Percentiles rank a stretch among this genome's conserved stretches.
Evolutionary conservation across 2,888 invertebrate genomes (phyloP).

Genomic region (Epinotia nisella): DNA sequence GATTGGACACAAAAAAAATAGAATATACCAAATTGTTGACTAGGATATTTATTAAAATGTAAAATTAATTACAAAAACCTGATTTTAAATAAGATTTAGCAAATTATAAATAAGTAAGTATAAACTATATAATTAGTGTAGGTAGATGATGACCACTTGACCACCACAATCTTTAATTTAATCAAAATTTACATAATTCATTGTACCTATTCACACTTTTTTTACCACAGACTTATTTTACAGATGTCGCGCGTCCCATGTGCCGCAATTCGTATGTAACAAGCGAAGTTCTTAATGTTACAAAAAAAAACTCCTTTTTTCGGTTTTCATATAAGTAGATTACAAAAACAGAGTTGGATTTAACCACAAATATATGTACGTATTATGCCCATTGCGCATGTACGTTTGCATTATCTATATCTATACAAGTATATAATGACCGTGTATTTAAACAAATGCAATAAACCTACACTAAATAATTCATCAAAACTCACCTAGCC

Average conservation of each 20-base stretch:
- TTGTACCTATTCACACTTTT: background rate
- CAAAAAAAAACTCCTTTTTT: too few relatives aligned
- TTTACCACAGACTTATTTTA: background rate
- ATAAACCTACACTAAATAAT: background rate
- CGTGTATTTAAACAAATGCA: background rate
- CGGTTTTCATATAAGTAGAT: too few relatives aligned
- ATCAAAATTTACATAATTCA: background rate
- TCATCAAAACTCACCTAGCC: constrained; percentile 7
- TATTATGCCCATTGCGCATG: too few relatives aligned
- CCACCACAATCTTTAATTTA: background rate
- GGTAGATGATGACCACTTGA: background rate
- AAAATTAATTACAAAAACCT: constrained; percentile 2
- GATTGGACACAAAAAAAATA: too few relatives aligned
- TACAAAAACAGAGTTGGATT: too few relatives aligned
- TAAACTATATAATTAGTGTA: background rate
- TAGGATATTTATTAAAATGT: constrained; percentile 36
- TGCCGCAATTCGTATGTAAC: background rate
- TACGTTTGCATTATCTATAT: background rate
- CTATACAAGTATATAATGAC: background rate
- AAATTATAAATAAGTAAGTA: background rate
- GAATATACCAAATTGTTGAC: constrained; percentile 16
- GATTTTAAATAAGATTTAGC: background rate
- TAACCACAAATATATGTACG: background rate
- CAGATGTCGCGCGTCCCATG: background rate
- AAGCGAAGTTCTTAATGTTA: background rate